Conservation (phyloP, 2,113 vertebrate species). For the Diphyllodes magnificus region DNA sequence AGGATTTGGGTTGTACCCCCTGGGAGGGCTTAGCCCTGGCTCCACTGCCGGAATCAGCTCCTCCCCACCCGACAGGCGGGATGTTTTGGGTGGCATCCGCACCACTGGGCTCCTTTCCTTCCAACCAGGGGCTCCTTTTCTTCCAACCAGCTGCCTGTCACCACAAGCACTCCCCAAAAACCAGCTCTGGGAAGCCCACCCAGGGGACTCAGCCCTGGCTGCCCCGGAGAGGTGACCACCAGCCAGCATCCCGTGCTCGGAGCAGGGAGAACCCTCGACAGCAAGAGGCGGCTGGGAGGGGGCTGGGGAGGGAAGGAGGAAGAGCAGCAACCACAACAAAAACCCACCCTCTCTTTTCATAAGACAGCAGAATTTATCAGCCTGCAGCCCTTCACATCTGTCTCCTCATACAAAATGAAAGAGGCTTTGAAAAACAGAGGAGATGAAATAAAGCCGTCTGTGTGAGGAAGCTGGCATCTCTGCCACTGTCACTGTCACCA, state of each 20-base stretch:
- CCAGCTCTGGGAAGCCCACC: neutral
- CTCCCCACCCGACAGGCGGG: rapidly evolving
- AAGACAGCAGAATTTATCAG: conserved; percentile 66
- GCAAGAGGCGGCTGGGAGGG: neutral
- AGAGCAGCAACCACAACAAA: conserved; percentile 54
- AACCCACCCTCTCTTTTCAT: conserved; percentile 63
- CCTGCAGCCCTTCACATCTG: conserved; percentile 72
- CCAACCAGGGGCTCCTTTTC: rapidly evolving
- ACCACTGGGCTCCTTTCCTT: rapidly evolving
- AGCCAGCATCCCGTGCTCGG: rapidly evolving
- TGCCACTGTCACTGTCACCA: conserved; percentile 59
- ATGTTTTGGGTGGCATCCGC: neutral
- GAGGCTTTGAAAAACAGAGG: conserved; percentile 69
- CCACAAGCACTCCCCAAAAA: rapidly evolving
- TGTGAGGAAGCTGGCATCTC: conserved; percentile 56
- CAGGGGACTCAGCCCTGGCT: neutral
- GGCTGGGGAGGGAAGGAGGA: conserved; percentile 1
- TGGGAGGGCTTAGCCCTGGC: neutral
- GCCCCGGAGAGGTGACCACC: neutral
- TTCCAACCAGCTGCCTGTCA: rapidly evolving
- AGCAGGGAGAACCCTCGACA: conserved; percentile 9
- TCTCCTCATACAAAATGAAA: conserved; percentile 70
- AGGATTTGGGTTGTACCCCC: neutral
- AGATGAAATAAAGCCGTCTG: conserved; percentile 65
- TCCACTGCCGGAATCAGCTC: neutral